These are phyloP conservation scores for Apamea sordens DNA, from an alignment of 2,888 invertebrate species.

Conservation along the genomic window DNA sequence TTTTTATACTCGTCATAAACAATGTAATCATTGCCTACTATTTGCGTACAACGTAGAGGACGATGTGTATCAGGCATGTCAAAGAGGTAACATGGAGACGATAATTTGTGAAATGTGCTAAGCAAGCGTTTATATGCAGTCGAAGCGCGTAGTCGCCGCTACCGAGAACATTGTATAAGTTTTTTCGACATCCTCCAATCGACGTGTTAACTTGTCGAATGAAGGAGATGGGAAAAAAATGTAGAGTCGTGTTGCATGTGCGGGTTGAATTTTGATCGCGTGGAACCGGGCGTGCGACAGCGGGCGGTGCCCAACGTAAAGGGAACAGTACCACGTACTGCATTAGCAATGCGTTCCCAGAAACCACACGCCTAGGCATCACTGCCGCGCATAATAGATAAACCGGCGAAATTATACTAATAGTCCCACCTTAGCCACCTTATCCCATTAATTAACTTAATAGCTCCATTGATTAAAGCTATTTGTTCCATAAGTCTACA, in stretches of 20 bases:
- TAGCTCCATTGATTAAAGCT: slow-evolving; percentile 55
- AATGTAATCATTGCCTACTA: slow-evolving; percentile 71
- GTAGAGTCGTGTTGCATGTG: slow-evolving; percentile 72
- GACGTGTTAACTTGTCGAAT: slow-evolving; percentile 81
- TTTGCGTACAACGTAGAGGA: slow-evolving; percentile 68
- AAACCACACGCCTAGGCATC: slow-evolving; percentile 56
- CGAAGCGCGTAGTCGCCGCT: slow-evolving; percentile 64
- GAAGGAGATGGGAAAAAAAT: slow-evolving; percentile 78
- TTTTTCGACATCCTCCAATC: slow-evolving; percentile 81
- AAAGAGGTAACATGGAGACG: slow-evolving; percentile 65
- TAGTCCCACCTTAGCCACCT: slow-evolving; percentile 16
- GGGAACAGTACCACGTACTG: slow-evolving; percentile 60
- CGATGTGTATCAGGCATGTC: slow-evolving; percentile 65
- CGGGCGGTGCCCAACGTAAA: slow-evolving; percentile 60
- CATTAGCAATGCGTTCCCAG: slow-evolving; percentile 69
- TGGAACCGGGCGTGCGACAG: slow-evolving; percentile 66
- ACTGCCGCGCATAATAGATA: slow-evolving; percentile 44
- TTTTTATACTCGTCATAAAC: slow-evolving; percentile 70
- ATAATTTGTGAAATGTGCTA: slow-evolving; percentile 73
- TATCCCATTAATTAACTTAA: slow-evolving; percentile 40
- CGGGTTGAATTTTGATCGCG: slow-evolving; percentile 80
- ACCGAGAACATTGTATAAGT: slow-evolving; percentile 73
- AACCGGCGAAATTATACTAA: slow-evolving; percentile 27
- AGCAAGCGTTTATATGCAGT: slow-evolving; percentile 77
- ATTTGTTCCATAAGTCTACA: slow-evolving; percentile 50